phyloP scores from a whole-genome alignment of 2,113 vertebrate genomes.

The Circaetus gallicus region DNA sequence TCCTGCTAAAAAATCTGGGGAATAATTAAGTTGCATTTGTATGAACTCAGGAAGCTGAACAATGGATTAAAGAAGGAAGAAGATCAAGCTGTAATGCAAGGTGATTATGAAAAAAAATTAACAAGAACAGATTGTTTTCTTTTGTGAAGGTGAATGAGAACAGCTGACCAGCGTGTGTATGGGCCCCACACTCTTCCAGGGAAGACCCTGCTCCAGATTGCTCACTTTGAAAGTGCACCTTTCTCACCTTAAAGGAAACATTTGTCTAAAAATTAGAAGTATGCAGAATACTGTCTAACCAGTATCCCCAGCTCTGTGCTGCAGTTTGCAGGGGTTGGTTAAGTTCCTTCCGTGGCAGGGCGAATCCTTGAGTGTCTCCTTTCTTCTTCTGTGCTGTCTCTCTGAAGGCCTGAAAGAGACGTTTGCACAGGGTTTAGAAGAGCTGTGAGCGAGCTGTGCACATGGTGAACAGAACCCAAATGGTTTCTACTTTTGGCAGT shows the following conservation, averaged over 20 bases:
- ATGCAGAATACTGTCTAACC: background rate
- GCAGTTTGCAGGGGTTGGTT: background rate
- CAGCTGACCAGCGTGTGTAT: too few species aligned
- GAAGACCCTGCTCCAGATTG: background rate
- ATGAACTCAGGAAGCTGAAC: background rate
- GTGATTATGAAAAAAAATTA: background rate
- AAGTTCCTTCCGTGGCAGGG: background rate
- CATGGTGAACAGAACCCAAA: background rate
- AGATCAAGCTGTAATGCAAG: background rate
- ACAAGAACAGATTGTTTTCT: background rate
- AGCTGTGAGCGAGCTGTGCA: background rate
- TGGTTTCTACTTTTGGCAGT: background rate
- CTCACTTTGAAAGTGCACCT: background rate
- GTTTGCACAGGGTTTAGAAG: background rate
- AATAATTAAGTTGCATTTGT: background rate
- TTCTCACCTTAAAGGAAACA: background rate
- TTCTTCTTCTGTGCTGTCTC: background rate
- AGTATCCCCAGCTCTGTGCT: background rate
- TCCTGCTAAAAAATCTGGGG: background rate
- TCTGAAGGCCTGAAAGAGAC: background rate
- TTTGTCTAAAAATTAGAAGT: background rate
- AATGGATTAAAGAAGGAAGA: background rate
- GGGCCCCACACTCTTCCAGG: background rate
- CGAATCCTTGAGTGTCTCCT: background rate
- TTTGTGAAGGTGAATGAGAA: background rate